A percentile compares a stretch with the other conserved stretches of the same genome.
Evolutionary conservation across 2,888 invertebrate species (phyloP).

Genomic region (Cephus runcator): DNA sequence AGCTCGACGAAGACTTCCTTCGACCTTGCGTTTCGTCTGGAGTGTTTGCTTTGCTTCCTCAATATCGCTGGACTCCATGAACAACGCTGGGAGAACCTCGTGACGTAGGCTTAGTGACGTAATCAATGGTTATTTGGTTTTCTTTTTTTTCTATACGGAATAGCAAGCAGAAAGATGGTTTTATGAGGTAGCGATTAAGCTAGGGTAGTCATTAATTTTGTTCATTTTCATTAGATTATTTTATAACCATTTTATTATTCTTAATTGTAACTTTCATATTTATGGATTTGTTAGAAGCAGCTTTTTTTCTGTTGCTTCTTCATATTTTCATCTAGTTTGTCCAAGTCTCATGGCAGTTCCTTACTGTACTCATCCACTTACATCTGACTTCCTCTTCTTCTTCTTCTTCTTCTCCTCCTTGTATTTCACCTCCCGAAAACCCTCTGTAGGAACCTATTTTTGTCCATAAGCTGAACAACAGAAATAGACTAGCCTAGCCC

Average conservation of each 20-base stretch:
- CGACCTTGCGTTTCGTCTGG: not conserved
- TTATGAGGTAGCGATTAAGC: not conserved
- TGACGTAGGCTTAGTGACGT: not conserved
- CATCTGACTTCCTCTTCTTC: not conserved
- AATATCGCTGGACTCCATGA: not conserved
- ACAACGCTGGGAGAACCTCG: not conserved
- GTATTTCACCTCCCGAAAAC: slow-evolving; percentile 23
- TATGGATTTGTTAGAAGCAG: not conserved
- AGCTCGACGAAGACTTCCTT: not conserved
- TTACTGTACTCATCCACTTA: not conserved
- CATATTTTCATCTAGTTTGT: not conserved
- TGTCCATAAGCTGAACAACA: slow-evolving; percentile 55
- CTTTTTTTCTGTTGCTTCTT: not conserved
- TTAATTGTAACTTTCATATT: not conserved
- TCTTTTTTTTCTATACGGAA: not conserved
- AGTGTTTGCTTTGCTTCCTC: not conserved
- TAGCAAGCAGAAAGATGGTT: not conserved
- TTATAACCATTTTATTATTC: not conserved
- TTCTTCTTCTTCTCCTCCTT: not conserved
- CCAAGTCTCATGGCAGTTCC: not conserved
- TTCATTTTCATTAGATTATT: not conserved
- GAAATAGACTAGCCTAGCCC: slow-evolving; percentile 62
- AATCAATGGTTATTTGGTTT: not conserved
- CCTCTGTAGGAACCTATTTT: slow-evolving; percentile 51
- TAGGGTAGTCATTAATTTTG: not conserved